Evolutionary conservation across 2,797 vertebrate species (phyloP), one percentile per base, ranked within the genome.

Genomic region (Lemur catta): DNA sequence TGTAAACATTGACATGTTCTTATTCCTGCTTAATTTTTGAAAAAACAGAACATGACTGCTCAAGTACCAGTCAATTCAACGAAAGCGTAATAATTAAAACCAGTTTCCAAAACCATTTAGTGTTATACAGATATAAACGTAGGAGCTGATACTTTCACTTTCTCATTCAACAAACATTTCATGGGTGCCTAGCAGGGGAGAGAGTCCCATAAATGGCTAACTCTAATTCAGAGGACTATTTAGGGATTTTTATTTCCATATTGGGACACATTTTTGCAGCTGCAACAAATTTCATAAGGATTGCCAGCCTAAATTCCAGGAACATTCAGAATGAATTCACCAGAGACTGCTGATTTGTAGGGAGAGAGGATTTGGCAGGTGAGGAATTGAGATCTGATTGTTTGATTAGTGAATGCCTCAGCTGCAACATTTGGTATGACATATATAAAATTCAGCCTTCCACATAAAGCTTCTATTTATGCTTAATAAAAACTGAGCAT

Each of bases 211-310:
- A 43, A 82, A 78, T 84, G 52, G 33, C 35, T 38, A 78, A 93
- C 22, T 89, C 63, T 52, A 65, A 86, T 87, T 93, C n/a, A 69
- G 79, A 92, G 57, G 43, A 69, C 48, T 33, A 59, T 86, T 81
- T 67, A 28, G 89, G 57, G 41, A 81, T 89, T 87, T 84, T 84
- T 92, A 84, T 95, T 96, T 96, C 43, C 48, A 82, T 55, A 74
- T 46, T 91, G 46, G 91, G 43, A 43, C 59, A 93, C 41, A 86
- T 84, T 93, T 96, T 89, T 93, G 92, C 93, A 97, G 94, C 55
- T 95, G 57, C 95, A 96, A 93, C 41, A 94, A 89, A 95, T 97
- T 71, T 93, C 84, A 63, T 78, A 96, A 96, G 41, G 22, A 22
- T 91, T 90, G 28, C 84, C 61, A 78, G 87, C 28, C 57, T 87